A percentile compares a stretch with the other conserved stretches of the same genome.
Conservation (phyloP, 2,113 vertebrate species). For the Asarcornis scutulata region DNA sequence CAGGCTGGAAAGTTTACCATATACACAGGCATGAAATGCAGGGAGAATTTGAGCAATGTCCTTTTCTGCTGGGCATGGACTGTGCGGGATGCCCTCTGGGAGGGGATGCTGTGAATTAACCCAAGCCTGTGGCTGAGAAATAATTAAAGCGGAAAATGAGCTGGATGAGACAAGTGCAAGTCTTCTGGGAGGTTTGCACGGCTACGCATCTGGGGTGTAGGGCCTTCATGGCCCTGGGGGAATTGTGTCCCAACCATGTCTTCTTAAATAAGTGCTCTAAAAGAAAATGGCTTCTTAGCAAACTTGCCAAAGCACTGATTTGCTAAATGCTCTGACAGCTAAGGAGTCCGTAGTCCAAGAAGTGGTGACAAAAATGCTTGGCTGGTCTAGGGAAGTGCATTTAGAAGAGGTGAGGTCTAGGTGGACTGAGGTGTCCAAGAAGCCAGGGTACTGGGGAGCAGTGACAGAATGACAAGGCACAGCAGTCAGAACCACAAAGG, state of each 20-base stretch:
- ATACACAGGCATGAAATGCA: rapidly evolving
- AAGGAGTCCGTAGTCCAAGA: not conserved
- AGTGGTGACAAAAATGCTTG: not conserved
- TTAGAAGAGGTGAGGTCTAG: not conserved
- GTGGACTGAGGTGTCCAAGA: not conserved
- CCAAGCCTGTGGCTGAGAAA: rapidly evolving
- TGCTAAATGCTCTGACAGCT: not conserved
- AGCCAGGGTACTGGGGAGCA: not conserved
- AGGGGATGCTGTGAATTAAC: not conserved
- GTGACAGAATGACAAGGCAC: not conserved
- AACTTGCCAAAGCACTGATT: not conserved
- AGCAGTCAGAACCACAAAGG: not conserved
- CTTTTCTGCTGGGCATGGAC: not conserved
- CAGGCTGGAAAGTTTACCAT: not conserved
- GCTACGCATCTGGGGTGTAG: not conserved
- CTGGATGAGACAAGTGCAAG: not conserved
- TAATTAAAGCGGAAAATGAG: not conserved
- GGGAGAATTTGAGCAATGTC: not conserved
- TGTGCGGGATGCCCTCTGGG: not conserved
- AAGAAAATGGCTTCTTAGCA: not conserved
- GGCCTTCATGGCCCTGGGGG: not conserved
- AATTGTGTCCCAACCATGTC: not conserved
- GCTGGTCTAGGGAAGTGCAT: not conserved
- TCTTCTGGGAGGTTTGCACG: not conserved
- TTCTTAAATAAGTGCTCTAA: not conserved